phyloP scores from a whole-genome alignment of 2,888 invertebrate genomes.

The Junonia oenone region DNA sequence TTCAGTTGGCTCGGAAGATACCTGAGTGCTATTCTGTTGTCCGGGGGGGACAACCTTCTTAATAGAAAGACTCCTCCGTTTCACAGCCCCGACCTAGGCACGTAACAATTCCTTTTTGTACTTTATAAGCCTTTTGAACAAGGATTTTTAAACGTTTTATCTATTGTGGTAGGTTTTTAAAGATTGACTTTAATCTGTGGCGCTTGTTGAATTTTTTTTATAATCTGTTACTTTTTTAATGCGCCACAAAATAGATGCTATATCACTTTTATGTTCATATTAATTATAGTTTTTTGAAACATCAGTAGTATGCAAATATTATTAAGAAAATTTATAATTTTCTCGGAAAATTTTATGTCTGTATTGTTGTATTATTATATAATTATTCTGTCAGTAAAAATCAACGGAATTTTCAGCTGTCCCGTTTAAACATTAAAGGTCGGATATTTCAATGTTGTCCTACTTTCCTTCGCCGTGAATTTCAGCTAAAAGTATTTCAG shows the following conservation, averaged over 20 bases:
- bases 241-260: too few species aligned
- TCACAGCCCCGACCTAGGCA: slow-evolving; percentile 63
- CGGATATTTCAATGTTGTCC: slow-evolving; percentile 9
- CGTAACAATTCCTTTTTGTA: slow-evolving; percentile 28
- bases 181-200: not conserved
- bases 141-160: not conserved
- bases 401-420: not conserved
- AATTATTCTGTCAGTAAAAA: not conserved
- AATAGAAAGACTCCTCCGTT: slow-evolving; percentile 70
- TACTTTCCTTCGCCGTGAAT: slow-evolving; percentile 16
- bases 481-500: slow-evolving; percentile 13
- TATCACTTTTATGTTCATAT: too few species aligned
- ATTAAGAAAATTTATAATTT: too few species aligned
- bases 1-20: slow-evolving; percentile 5
- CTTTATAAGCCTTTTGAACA: not conserved
- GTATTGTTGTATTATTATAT: not conserved
- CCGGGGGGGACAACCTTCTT: slow-evolving; percentile 71
- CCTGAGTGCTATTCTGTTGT: slow-evolving; percentile 50
- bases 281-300: too few species aligned
- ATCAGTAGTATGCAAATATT: too few species aligned
- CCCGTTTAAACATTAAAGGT: not conserved
- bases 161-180: not conserved
- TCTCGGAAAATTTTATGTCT: too few species aligned
- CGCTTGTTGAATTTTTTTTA: not conserved
- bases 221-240: too few species aligned